Evolutionary conservation across 92 coral and sea anemone species (phyloP), one percentile per base, ranked within the genome.

Genomic region (Siderastrea siderea): DNA sequence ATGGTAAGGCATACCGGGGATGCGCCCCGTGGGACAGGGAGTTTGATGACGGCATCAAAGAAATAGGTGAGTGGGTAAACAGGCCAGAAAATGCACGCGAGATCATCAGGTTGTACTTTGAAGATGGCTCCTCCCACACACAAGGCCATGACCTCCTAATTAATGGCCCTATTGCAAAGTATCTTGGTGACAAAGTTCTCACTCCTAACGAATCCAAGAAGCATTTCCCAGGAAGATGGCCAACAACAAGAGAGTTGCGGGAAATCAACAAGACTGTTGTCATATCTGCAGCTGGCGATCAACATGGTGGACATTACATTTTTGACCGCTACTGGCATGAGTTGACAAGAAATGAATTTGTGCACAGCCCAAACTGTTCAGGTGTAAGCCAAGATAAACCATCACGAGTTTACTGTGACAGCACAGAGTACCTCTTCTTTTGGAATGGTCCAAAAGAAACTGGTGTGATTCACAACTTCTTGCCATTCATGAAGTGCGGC

Each of bases 1-100:
- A 93, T n/a, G 70, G 68, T 19, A 85, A 91, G 13, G 86, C 93
- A 46, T 95, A 91, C 77, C 61, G 85, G 14, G 98, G 98, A 48
- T 95, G 98, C 76, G 93, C 95, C 3, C 98, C 98, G 1, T 95
- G 98, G 98, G 98, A 95, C 74, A 79, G 98, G 60, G 85, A 83
- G 26, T 95, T 88, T 80, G 81, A 93, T 3, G 93, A 95, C 15
- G 98, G 98, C 45, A 95, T 95, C 44, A 80, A 83, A 89, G 98
- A 95, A 84, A 93, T 95, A 13, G 96, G 97, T n/a, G 89, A 88
- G 47, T 95, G 98, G 98, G 89, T 90, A 43, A 81, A 86, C 68
- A 90, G 73, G 53, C 88, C 93, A 16, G 94, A 90, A 80, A 95
- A 95, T 52, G 47, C 79, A 9, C 77, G 89, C 14, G 98, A 95